Evolutionary conservation across 2,797 vertebrate species (phyloP).

Genomic region (Gouania willdenowi): DNA sequence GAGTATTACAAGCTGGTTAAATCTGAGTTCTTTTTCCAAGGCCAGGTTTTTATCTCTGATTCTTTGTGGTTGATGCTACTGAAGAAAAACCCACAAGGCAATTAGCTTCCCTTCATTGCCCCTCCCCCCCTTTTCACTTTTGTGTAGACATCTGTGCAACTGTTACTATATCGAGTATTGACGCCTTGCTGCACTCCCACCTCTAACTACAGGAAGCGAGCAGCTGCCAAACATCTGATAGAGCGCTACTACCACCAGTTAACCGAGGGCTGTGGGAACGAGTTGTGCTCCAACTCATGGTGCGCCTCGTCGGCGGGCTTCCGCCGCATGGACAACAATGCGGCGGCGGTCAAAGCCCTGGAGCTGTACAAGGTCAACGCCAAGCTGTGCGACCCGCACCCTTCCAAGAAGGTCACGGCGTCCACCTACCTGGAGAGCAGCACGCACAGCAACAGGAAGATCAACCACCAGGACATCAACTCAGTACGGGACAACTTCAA

Average conservation of each 20-base stretch:
- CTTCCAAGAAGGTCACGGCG: slow-evolving; percentile 97
- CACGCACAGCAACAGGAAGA: slow-evolving; percentile 85
- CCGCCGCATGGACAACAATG: slow-evolving; percentile 97
- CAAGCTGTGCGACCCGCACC: slow-evolving; percentile 96
- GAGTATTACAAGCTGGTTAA: too few species aligned
- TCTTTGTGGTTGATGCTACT: too few species aligned
- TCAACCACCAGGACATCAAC: slow-evolving; percentile 88
- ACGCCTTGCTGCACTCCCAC: slow-evolving; percentile 53
- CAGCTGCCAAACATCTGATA: slow-evolving; percentile 99
- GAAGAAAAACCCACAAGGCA: too few species aligned
- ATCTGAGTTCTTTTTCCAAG: too few species aligned
- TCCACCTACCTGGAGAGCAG: slow-evolving; percentile 92
- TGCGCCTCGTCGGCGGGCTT: slow-evolving; percentile 96
- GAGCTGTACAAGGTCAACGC: slow-evolving; percentile 99
- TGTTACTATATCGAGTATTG: too few species aligned
- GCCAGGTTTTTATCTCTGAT: too few species aligned
- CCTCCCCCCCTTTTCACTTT: too few species aligned
- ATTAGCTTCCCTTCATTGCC: too few species aligned
- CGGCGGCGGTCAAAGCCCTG: slow-evolving; percentile 95
- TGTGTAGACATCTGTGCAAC: too few species aligned
- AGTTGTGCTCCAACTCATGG: slow-evolving; percentile 97
- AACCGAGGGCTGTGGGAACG: slow-evolving; percentile 99
- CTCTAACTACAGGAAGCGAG: slow-evolving; percentile 98
- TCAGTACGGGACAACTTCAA: slow-evolving; percentile 90
- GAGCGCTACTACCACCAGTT: slow-evolving; percentile 99